These are phyloP conservation scores for Brienomyrus brachyistius DNA, from an alignment of 2,113 vertebrate genomes.

Conservation along the genomic window DNA sequence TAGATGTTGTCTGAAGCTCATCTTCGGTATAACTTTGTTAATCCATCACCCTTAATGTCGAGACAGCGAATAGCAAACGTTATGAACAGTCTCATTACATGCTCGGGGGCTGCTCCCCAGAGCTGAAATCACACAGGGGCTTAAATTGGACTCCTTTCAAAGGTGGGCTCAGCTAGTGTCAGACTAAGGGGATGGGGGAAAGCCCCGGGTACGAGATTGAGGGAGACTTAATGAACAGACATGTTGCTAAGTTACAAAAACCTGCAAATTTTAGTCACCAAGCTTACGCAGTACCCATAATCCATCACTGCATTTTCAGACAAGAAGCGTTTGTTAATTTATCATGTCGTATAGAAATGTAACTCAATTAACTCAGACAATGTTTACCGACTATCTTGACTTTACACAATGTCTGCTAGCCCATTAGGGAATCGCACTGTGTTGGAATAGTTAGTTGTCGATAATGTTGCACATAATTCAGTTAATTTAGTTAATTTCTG, in stretches of 20 bases:
- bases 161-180: neutral
- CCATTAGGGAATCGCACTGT: neutral
- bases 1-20: neutral
- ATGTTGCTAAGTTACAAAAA: neutral
- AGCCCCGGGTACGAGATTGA: neutral
- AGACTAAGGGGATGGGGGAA: neutral
- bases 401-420: neutral
- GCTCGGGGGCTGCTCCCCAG: neutral
- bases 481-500: neutral
- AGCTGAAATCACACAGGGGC: neutral
- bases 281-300: neutral
- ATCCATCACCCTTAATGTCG: neutral
- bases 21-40: neutral
- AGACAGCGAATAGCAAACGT: neutral
- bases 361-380: neutral
- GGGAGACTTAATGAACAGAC: neutral
- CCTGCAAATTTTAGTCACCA: neutral
- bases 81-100: neutral
- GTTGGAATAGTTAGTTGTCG: neutral
- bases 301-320: neutral
- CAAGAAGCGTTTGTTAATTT: neutral
- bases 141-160: neutral
- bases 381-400: neutral
- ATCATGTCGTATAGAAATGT: neutral
- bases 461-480: neutral